These are phyloP conservation scores for Solea solea DNA, from an alignment of 2,113 vertebrate species.

Conservation along the genomic window DNA sequence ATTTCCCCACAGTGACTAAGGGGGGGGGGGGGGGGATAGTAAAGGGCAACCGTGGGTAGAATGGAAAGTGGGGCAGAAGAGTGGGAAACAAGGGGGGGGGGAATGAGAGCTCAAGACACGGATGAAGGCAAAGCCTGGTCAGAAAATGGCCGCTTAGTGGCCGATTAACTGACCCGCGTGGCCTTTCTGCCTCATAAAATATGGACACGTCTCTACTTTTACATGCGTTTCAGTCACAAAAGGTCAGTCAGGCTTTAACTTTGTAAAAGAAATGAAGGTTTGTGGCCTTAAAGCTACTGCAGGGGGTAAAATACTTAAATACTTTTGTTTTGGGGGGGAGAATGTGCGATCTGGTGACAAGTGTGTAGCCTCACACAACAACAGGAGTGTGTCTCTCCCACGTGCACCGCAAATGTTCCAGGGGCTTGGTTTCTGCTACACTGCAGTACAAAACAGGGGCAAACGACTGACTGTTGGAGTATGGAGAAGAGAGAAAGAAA, in stretches of 20 bases:
- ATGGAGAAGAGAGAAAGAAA: conserved; percentile 18
- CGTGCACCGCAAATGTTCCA: conserved; percentile 33
- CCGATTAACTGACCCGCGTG: conserved; percentile 38
- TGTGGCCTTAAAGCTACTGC: not conserved
- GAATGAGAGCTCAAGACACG: conserved; percentile 47
- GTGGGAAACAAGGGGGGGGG: conserved; percentile 52
- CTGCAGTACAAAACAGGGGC: conserved; percentile 45
- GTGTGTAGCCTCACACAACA: conserved; percentile 43
- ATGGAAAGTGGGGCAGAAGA: conserved; percentile 31
- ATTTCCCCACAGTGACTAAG: conserved; percentile 37
- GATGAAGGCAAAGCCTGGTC: conserved; percentile 7
- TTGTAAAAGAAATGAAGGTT: not conserved
- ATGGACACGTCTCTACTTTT: not conserved
- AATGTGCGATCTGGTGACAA: conserved; percentile 44
- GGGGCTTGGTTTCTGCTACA: conserved; percentile 40
- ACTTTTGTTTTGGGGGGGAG: not conserved
- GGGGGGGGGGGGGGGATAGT: conserved; percentile 14
- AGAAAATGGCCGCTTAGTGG: conserved; percentile 28
- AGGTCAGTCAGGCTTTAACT: conserved; percentile 2
- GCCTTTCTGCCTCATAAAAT: conserved; percentile 45
- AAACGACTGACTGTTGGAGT: not conserved
- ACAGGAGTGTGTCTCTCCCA: conserved; percentile 49
- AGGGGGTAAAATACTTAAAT: conserved; percentile 2
- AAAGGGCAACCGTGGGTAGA: conserved; percentile 43
- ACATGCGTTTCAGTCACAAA: not conserved